Base-by-base conservation (phyloP, 2,888 invertebrate species). In the Chaetogeoica ovagalla region DNA sequence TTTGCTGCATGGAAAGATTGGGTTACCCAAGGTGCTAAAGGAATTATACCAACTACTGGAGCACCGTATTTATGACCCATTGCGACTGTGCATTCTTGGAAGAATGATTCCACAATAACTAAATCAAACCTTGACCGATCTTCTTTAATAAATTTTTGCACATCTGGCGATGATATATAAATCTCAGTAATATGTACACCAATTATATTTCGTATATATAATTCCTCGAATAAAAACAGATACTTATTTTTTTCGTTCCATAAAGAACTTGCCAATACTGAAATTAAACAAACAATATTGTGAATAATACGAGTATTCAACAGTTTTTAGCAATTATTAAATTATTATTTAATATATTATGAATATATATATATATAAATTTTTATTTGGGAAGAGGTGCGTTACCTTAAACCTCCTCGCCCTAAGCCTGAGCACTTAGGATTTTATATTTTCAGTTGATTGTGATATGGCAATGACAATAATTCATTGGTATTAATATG, bases 71-170 rank as follows among this genome's bases (percentile, higher is more conserved):
- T 76, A 66, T 84, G 82, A 5, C 85, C 85, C 7, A 86, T 57
- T 0, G 84, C 84, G 3, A 84, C 83, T 68, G 83, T 85, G 81
- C 86, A 85, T 0, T 84, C 84, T 0, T 85, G 85, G 0, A 84
- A 84, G 48, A 86, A 85, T 11, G 82, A 71, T 63, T 77, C 82
- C 15, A 82, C 37, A 0, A 82, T 77, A 5, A 82, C 59, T 23
- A 82, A 52, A 52, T 82, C 82, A 52, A 82, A 82, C 15, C 17
- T n/a, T 4, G 70, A 65, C 23, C 17, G 23, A 37, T 82, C 82
- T 48, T 76, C 52, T 17, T 79, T 70, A 1, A 76, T 70, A 60
- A 82, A 68, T 39, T 7, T 52, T 76, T 83, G 81, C 13, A 74
- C 37, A 1, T 39, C 39, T 15, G 52, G 19, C 11, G 23, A 13